Evolutionary conservation across 2,888 invertebrate genomes (phyloP), one percentile per base, ranked within the genome.

Genomic region (Meiosimyza decipiens): DNA sequence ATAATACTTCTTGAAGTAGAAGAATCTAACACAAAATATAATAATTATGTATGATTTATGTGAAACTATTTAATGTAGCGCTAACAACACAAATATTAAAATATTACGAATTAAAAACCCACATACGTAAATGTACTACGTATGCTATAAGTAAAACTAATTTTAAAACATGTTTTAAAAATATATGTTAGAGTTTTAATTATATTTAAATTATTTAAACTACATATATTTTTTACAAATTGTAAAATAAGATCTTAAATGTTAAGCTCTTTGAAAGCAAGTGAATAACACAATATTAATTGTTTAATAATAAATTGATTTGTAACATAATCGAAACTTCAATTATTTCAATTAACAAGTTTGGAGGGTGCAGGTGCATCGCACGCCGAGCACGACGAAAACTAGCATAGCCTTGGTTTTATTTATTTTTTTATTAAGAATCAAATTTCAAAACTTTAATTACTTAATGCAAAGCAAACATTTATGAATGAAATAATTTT

Each of bases 121-220:
- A 73, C 80, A 81, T 78, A 81, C 71, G 67, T 71, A 76, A 69
- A 66, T 65, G 71, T 65, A 71, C 40, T 40, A 50, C 52, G n/a
- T 18, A 22, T 57, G 55, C 77, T 69, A 22, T 81, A 81, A 81
- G 80, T 80, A 80, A 81, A 80, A 77, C 80, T 80, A 81, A 80
- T 80, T 81, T 81, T 77, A 77, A 81, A 80, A 80, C 77, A 79
- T 81, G 79, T 80, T 81, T 80, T 81, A 77, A 80, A 81, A 81
- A 80, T 81, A 79, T 80, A 81, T 79, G 80, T 80, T 80, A 79
- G 81, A 81, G 78, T 81, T 81, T 80, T 75, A 81, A 79, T 67
- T 76, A 55, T 70, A 40, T 70, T 63, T 40, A 15, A 63, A 54
- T 57, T 18, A 47, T 22, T 70, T 16, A 63, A 70, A 67, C 18